Percentiles rank a stretch among this genome's conserved stretches.
phyloP scores from a whole-genome alignment of 2,113 vertebrate genomes.

The Amphilophus citrinellus region DNA sequence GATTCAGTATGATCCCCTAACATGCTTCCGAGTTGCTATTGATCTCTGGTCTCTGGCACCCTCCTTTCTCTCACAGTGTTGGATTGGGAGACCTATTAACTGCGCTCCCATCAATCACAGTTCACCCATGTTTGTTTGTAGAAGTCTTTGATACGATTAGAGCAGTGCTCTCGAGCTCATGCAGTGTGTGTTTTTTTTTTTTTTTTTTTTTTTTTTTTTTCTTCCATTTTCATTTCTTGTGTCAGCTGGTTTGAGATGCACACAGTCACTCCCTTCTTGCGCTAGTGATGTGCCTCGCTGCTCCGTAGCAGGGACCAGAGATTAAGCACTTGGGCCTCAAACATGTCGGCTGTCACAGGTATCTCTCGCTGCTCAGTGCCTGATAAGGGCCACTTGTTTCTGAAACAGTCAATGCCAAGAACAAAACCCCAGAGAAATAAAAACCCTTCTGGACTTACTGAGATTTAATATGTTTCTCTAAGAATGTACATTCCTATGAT shows the following conservation, averaged over 20 bases:
- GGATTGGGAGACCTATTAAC: conserved; percentile 73
- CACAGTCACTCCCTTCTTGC: conserved; percentile 50
- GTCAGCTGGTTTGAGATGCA: conserved; percentile 55
- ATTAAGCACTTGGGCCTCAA: conserved; percentile 76
- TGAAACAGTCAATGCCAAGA: conserved; percentile 44
- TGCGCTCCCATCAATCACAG: conserved; percentile 73
- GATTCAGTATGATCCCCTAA: conserved; percentile 70
- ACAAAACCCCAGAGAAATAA: conserved; percentile 47
- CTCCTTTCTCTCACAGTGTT: conserved; percentile 40
- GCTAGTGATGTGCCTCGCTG: conserved; percentile 59
- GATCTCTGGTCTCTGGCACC: conserved; percentile 54
- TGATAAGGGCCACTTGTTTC: conserved; percentile 74
- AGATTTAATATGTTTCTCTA: conserved; percentile 52
- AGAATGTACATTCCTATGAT: conserved; percentile 22
- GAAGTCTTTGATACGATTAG: conserved; percentile 79
- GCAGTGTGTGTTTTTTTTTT: conserved; percentile 26
- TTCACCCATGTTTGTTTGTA: conserved; percentile 76
- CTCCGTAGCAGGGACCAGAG: conserved; percentile 63
- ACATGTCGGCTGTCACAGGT: conserved; percentile 72
- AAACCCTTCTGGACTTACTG: conserved; percentile 11
- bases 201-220: conserved; percentile 3
- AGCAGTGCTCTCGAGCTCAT: conserved; percentile 27
- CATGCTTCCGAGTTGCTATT: conserved; percentile 72
- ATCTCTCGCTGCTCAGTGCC: conserved; percentile 61
- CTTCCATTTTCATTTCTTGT: not conserved